phyloP scores from a whole-genome alignment of 2,113 vertebrate genomes.

The Plotosus lineatus region DNA sequence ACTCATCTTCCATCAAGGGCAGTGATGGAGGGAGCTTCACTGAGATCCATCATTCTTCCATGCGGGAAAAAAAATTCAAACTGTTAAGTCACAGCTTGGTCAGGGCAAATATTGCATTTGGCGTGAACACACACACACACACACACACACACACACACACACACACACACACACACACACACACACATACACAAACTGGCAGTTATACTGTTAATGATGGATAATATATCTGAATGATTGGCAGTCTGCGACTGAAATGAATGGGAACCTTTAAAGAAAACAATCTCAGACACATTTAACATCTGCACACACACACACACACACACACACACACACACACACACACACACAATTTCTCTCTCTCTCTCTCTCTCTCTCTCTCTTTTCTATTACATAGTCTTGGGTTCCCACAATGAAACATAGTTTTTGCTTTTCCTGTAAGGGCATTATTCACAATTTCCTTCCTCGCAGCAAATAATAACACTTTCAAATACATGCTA shows the following conservation, averaged over 20 bases:
- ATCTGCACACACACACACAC: constrained; percentile 10
- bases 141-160: constrained; percentile 20
- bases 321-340: constrained; percentile 28
- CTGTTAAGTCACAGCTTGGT: constrained; percentile 15
- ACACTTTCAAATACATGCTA: constrained; percentile 12
- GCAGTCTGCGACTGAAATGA: constrained; percentile 14
- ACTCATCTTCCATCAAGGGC: constrained; percentile 47
- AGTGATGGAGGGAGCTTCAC: constrained; percentile 19
- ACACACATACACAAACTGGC: neutral
- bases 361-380: neutral
- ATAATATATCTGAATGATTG: neutral
- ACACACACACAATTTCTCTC: constrained; percentile 28
- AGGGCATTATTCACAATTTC: constrained; percentile 50
- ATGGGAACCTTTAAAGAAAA: constrained; percentile 32
- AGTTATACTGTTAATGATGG: constrained; percentile 5
- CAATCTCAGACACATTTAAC: constrained; percentile 15
- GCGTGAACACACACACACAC: neutral
- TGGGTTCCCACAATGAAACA: constrained; percentile 26
- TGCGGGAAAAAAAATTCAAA: constrained; percentile 36
- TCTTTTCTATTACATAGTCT: constrained; percentile 13
- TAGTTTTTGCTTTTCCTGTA: constrained; percentile 46
- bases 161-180: constrained; percentile 25
- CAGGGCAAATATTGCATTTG: constrained; percentile 13
- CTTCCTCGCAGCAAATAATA: constrained; percentile 37
- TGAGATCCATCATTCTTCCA: constrained; percentile 39